Evolutionary conservation across 2,113 vertebrate genomes (phyloP).

Genomic region (Pimephales promelas): DNA sequence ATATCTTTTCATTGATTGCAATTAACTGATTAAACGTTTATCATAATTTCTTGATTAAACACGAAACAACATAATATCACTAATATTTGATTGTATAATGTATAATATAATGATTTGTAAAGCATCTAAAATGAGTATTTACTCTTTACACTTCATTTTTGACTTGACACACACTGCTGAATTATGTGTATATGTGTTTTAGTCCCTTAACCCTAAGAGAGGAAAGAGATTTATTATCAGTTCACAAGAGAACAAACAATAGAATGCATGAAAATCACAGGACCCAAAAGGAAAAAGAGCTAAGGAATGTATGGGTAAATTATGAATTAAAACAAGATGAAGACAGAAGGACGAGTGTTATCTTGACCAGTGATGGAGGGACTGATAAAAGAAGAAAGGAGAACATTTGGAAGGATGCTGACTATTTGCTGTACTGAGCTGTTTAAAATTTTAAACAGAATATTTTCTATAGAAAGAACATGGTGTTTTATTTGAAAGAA

Average conservation of each 20-base stretch:
- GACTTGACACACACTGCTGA: slow-evolving; percentile 54
- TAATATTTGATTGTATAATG: neutral
- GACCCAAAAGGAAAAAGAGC: neutral
- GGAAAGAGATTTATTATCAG: slow-evolving; percentile 70
- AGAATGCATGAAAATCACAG: neutral
- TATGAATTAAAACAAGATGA: neutral
- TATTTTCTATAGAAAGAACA: neutral
- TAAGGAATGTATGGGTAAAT: neutral
- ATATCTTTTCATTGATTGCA: neutral
- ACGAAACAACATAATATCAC: neutral
- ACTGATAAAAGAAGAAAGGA: neutral
- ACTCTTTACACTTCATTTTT: neutral
- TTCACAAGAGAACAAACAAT: slow-evolving; percentile 28
- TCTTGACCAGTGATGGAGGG: neutral
- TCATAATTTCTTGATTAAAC: neutral
- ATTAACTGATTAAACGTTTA: neutral
- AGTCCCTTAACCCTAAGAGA: slow-evolving; percentile 74
- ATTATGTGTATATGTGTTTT: slow-evolving; percentile 76
- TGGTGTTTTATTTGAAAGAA: neutral
- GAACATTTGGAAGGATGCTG: neutral
- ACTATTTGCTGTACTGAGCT: neutral
- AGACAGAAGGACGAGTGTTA: neutral
- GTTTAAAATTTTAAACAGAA: neutral
- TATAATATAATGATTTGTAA: neutral
- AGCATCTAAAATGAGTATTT: neutral